Evolutionary conservation across 2,888 invertebrate species (phyloP).

Genomic region (Ernsta delagoae): DNA sequence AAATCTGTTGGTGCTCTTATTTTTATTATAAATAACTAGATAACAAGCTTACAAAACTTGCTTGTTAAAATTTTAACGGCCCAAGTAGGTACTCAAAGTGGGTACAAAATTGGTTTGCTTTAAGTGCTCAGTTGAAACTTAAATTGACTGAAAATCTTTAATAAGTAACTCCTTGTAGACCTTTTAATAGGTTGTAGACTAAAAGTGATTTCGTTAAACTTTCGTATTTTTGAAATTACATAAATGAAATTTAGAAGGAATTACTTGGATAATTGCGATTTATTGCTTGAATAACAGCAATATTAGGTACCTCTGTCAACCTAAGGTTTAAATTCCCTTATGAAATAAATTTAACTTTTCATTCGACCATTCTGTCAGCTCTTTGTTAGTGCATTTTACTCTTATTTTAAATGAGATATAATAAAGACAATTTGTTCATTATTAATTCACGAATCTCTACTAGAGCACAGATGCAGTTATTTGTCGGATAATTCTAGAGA

Average conservation of each 20-base stretch:
- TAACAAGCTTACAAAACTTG: neutral
- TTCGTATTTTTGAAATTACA: no score
- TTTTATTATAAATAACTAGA: no score
- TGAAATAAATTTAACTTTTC: no score
- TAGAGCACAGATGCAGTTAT: constrained; percentile 6
- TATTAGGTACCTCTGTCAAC: no score
- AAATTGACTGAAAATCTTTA: neutral
- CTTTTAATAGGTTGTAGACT: neutral
- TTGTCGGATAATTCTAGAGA: constrained; percentile 9
- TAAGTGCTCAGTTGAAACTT: neutral
- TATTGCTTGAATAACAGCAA: no score
- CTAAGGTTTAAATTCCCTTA: no score
- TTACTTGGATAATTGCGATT: no score
- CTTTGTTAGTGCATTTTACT: no score
- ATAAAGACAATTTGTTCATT: neutral
- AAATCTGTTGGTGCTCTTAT: no score
- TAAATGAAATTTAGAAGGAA: no score
- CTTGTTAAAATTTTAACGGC: constrained; percentile 2
- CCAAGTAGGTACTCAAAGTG: neutral
- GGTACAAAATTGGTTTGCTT: constrained; percentile 2
- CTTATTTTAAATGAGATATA: neutral
- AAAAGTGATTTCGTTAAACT: no score
- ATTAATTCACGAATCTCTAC: neutral
- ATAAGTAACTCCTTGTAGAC: neutral
- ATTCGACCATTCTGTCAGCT: no score